phyloP scores from a whole-genome alignment of 2,113 vertebrate species.

The Archilochus colubris region DNA sequence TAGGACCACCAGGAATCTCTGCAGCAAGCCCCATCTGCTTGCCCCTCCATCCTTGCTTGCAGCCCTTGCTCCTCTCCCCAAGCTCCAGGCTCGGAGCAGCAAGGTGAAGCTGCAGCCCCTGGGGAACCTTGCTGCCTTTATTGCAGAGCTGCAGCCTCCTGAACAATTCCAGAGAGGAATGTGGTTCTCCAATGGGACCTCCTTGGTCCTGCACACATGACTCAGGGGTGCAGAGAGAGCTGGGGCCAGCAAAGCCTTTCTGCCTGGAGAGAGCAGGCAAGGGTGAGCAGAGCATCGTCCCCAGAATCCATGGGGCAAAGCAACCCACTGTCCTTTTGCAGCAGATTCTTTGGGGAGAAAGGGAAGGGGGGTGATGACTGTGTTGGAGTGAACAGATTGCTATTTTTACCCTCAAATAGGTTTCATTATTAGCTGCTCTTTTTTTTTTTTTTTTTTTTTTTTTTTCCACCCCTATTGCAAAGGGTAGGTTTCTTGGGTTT shows the following conservation, averaged over 20 bases:
- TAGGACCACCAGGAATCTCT: not conserved
- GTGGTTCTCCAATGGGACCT: not conserved
- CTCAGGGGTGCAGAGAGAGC: not conserved
- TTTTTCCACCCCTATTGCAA: not conserved
- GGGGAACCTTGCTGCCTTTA: not conserved
- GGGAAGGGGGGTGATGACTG: not conserved
- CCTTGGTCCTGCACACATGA: rapidly evolving
- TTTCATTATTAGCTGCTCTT: not conserved
- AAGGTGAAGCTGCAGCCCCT: not conserved
- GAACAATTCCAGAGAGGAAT: not conserved
- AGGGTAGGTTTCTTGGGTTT: not conserved
- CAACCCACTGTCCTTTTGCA: rapidly evolving
- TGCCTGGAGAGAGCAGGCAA: not conserved
- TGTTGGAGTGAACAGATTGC: not conserved
- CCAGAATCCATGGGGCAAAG: rapidly evolving
- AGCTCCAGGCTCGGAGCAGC: not conserved
- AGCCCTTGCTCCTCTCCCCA: rapidly evolving
- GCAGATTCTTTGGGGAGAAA: not conserved
- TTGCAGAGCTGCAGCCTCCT: not conserved
- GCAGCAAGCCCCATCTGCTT: not conserved
- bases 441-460: not conserved
- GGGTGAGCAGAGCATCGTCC: not conserved
- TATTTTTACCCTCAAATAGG: constrained; percentile 27
- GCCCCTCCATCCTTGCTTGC: not conserved
- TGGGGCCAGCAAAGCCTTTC: not conserved